Evolutionary conservation across 2,797 vertebrate genomes (phyloP).

Genomic region (Chelon labrosus): DNA sequence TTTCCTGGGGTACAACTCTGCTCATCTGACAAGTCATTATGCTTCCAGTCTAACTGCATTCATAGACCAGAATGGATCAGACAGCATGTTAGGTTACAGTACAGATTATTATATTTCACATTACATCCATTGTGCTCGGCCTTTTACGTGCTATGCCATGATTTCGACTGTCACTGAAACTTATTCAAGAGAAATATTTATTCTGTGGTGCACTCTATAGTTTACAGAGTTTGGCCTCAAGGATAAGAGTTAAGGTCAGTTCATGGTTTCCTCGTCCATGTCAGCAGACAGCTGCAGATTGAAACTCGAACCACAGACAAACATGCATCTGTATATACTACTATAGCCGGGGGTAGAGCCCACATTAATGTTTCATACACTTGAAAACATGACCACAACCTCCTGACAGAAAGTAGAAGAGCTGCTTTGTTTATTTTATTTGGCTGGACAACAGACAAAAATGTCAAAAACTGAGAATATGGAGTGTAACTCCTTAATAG

Average conservation of each 20-base stretch:
- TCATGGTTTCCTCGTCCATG: neutral
- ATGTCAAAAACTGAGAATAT: neutral
- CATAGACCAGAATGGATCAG: no score
- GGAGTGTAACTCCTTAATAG: neutral
- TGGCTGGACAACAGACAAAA: neutral
- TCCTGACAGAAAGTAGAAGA: no score
- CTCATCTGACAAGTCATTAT: slow-evolving; percentile 34
- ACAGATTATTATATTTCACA: no score
- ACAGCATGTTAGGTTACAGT: no score
- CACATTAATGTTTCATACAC: no score
- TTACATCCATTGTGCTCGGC: no score
- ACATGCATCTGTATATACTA: no score
- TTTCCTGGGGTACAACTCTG: slow-evolving; percentile 6
- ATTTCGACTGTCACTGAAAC: neutral
- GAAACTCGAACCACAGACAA: neutral
- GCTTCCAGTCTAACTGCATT: slow-evolving; percentile 6
- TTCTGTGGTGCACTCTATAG: neutral
- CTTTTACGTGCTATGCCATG: no score
- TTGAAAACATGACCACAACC: no score
- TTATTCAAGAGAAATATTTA: neutral
- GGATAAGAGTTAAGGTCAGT: neutral
- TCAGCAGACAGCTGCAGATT: neutral
- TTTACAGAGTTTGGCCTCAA: neutral
- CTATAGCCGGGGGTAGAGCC: neutral
- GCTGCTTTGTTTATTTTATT: neutral